These are phyloP conservation scores for Ptilonorhynchus violaceus DNA, from an alignment of 2,113 vertebrate species.

Conservation along the genomic window DNA sequence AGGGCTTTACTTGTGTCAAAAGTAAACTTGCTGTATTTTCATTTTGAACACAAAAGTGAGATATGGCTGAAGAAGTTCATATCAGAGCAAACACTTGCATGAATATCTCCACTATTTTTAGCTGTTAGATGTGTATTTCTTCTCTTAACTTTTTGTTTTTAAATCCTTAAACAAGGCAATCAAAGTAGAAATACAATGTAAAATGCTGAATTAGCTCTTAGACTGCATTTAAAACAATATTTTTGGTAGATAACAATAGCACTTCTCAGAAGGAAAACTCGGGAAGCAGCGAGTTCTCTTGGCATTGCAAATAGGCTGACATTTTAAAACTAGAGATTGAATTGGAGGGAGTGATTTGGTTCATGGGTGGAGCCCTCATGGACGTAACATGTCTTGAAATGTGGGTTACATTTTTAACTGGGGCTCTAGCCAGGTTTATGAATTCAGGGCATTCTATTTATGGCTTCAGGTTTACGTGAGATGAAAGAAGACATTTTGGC, in stretches of 20 bases:
- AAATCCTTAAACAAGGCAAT: not conserved
- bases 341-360: not conserved
- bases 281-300: not conserved
- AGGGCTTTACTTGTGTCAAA: not conserved
- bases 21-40: not conserved
- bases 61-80: accelerated
- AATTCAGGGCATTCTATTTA: constrained; percentile 45
- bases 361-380: constrained; percentile 19
- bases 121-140: not conserved
- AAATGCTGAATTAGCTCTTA: not conserved
- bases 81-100: not conserved
- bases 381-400: not conserved
- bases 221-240: not conserved
- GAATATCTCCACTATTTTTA: not conserved
- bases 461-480: constrained; percentile 28
- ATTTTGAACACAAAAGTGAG: not conserved
- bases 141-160: not conserved
- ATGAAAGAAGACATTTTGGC: constrained; percentile 42
- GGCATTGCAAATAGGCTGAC: not conserved
- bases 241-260: not conserved
- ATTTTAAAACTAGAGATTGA: not conserved
- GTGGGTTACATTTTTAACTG: constrained; percentile 1
- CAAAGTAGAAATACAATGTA: not conserved
- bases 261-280: not conserved
- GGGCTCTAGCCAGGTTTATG: constrained; percentile 36